phyloP scores from a whole-genome alignment of 1,140 invertebrate species.

The Pissodes strobi region DNA sequence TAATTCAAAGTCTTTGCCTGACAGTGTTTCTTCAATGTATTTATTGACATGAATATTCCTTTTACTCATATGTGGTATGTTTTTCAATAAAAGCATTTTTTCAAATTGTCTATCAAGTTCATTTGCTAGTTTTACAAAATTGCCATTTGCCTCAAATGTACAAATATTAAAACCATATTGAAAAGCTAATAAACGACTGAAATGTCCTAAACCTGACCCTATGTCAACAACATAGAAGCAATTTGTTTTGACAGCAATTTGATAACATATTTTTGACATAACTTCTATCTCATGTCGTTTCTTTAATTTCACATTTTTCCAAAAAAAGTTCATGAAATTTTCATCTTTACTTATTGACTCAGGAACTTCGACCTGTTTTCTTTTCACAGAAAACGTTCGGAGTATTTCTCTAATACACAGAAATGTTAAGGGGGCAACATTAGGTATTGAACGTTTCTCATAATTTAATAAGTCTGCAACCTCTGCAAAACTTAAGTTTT shows the following conservation, averaged over 20 bases:
- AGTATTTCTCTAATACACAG: conserved; percentile 62
- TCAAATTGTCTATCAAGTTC: conserved; percentile 38
- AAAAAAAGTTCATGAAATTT: conserved; percentile 70
- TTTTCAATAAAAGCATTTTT: conserved; percentile 26
- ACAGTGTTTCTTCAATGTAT: conserved; percentile 34
- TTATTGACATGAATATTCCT: conserved; percentile 32
- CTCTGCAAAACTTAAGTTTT: conserved; percentile 60
- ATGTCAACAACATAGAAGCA: conserved; percentile 76
- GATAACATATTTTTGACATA: conserved; percentile 65
- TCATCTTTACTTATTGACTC: conserved; percentile 49
- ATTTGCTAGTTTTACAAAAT: conserved; percentile 63
- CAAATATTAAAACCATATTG: conserved; percentile 70
- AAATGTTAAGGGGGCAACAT: conserved; percentile 69
- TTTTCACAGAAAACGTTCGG: conserved; percentile 54
- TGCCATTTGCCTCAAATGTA: conserved; percentile 74
- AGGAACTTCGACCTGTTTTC: conserved; percentile 49
- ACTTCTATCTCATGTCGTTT: conserved; percentile 82
- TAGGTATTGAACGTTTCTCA: conserved; percentile 20
- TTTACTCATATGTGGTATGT: conserved; percentile 21
- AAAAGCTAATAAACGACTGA: conserved; percentile 76
- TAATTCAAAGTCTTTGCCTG: conserved; percentile 28
- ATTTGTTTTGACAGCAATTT: conserved; percentile 57
- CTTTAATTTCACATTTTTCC: conserved; percentile 83
- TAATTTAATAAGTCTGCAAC: conserved; percentile 60
- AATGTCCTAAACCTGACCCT: conserved; percentile 83